Evolutionary conservation across 1,140 invertebrate species (phyloP), one percentile per base, ranked within the genome.

Genomic region (Campoletis sonorensis): DNA sequence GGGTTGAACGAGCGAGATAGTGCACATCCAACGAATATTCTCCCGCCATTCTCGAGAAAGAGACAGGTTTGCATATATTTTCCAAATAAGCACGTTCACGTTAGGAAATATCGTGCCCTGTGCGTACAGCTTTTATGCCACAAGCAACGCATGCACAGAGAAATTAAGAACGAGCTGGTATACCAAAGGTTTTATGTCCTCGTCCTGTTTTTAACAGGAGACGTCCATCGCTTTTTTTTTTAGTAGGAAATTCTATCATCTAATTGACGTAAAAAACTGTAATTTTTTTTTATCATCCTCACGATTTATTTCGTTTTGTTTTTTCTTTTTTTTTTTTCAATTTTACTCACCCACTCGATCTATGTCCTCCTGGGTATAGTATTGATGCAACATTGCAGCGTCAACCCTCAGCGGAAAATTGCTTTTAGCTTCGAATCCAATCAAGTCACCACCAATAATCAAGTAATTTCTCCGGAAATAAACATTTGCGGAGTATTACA

Each of bases 291-390:
- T 45, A n/a, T n/a, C n/a, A n/a, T n/a, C n/a, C n/a, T n/a, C n/a
- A n/a, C n/a, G n/a, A n/a, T n/a, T n/a, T n/a, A n/a, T n/a, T n/a
- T n/a, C n/a, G n/a, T n/a, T n/a, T n/a, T n/a, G n/a, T n/a, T n/a
- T n/a, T n/a, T n/a, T n/a, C n/a, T n/a, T 45, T 10, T 45, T 45
- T 10, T 45, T 45, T 11, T 1, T 13, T 64, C 61, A 27, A 64
- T 27, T 15, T 23, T 64, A 89, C 88, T 89, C 84, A 89, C 88
- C 88, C 68, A 89, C 88, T 71, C 88, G 88, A 82, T 89, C 88
- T 85, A 89, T 87, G 80, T 89, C 87, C 86, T 89, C 88, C 82
- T 89, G 88, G 79, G 88, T 87, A 75, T 88, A 89, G 68, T 88
- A 89, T 80, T 89, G 87, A 87, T 89, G 86, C 88, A 89, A 87